Evolutionary conservation across 2,113 vertebrate species (phyloP).

Genomic region (Lota lota): DNA sequence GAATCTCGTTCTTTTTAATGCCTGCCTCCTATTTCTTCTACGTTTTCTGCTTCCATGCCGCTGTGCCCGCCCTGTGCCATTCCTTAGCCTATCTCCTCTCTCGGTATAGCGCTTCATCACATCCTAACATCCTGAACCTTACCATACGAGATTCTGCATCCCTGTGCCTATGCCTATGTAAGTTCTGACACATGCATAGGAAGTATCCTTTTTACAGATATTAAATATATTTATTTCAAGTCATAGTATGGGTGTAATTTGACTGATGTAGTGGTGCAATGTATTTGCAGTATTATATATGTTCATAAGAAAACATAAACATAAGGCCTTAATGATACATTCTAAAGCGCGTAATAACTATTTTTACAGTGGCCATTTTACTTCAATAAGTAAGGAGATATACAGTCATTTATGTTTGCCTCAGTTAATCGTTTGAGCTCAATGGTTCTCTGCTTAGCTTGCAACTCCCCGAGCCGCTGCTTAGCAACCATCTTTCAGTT

Average conservation of each 20-base stretch:
- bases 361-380: too few relatives aligned
- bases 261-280: too few relatives aligned
- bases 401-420: not conserved
- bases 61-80: constrained; percentile 37
- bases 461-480: not conserved
- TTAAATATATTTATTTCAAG: too few relatives aligned
- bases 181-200: constrained; percentile 31
- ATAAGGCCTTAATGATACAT: too few relatives aligned
- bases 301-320: too few relatives aligned
- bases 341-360: too few relatives aligned
- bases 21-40: constrained; percentile 31
- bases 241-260: too few relatives aligned
- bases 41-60: constrained; percentile 55
- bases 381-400: not conserved
- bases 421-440: not conserved
- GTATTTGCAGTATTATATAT: too few relatives aligned
- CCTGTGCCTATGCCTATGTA: constrained; percentile 48
- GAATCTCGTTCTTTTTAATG: constrained; percentile 20
- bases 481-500: constrained; percentile 1
- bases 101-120: constrained; percentile 43
- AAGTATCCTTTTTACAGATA: not conserved
- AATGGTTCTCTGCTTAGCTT: not conserved
- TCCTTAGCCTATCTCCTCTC: constrained; percentile 42
- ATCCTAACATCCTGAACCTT: constrained; percentile 35
- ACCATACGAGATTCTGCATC: constrained; percentile 30